phyloP scores from a whole-genome alignment of 1,140 invertebrate genomes.

The Drosophila pseudoananassae region DNA sequence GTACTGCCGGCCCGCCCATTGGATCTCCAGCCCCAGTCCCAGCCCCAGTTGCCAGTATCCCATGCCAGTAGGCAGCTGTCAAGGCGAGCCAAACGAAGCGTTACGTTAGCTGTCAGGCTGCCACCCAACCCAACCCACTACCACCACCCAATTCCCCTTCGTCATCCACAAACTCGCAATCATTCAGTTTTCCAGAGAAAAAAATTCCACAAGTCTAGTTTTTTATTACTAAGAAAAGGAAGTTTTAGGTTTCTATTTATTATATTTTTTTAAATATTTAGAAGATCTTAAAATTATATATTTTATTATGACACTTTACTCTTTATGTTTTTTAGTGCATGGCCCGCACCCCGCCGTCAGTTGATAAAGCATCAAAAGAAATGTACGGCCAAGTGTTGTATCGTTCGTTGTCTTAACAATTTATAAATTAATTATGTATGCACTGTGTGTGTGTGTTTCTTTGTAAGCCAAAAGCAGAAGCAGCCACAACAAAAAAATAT shows the following conservation, averaged over 20 bases:
- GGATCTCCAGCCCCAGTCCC: slow-evolving; percentile 10
- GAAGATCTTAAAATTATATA: too few relatives aligned
- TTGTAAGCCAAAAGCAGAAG: slow-evolving; percentile 45
- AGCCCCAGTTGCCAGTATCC: slow-evolving; percentile 2
- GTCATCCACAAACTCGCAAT: slow-evolving; percentile 4
- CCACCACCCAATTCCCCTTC: not conserved
- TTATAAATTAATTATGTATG: slow-evolving; percentile 73
- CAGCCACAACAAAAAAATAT: not conserved
- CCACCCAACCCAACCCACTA: slow-evolving; percentile 12
- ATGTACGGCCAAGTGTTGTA: slow-evolving; percentile 45
- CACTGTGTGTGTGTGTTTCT: slow-evolving; percentile 46
- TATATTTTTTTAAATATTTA: not conserved
- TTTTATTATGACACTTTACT: too few relatives aligned
- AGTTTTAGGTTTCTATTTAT: too few relatives aligned
- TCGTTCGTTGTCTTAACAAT: slow-evolving; percentile 65
- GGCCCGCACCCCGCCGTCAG: slow-evolving; percentile 13
- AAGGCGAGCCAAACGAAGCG: slow-evolving; percentile 56
- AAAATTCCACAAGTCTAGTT: not conserved
- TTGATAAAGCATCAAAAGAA: slow-evolving; percentile 66
- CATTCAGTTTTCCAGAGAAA: slow-evolving; percentile 1
- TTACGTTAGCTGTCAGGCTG: slow-evolving; percentile 37
- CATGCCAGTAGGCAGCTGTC: slow-evolving; percentile 49
- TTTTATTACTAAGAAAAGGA: not conserved
- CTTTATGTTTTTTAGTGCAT: not conserved
- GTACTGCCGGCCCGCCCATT: slow-evolving; percentile 19